Evolutionary conservation across 2,113 vertebrate species (phyloP).

Genomic region (Gallinago paraguaiae): DNA sequence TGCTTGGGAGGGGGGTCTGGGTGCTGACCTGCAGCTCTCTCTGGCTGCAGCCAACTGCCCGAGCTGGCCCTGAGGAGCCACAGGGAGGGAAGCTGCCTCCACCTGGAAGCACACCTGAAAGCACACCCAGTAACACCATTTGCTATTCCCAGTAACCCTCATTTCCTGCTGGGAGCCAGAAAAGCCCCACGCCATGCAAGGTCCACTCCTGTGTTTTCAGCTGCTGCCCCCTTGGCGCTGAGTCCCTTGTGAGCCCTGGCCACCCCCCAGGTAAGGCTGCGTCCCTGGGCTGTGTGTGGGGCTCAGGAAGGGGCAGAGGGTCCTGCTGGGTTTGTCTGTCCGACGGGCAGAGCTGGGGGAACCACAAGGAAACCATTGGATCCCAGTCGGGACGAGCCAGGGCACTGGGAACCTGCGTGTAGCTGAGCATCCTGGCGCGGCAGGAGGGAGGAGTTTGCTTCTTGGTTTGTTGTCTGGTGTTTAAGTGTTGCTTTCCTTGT

Average conservation of each 20-base stretch:
- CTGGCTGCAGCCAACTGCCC: background rate
- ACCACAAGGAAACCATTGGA: background rate
- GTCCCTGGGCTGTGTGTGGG: rapidly evolving
- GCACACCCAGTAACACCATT: rapidly evolving
- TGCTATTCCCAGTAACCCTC: background rate
- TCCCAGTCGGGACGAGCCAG: rapidly evolving
- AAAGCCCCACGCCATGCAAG: rapidly evolving
- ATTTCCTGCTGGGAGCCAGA: background rate
- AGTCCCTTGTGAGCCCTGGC: rapidly evolving
- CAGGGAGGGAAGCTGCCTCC: background rate
- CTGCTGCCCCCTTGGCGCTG: background rate
- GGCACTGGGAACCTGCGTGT: rapidly evolving
- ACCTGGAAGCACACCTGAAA: background rate
- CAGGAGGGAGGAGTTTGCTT: background rate
- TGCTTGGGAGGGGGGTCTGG: background rate
- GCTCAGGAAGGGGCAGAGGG: background rate
- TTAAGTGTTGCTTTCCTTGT: background rate
- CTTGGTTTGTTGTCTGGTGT: background rate
- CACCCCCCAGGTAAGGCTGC: background rate
- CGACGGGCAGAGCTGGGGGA: background rate
- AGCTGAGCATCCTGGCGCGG: background rate
- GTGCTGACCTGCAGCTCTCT: background rate
- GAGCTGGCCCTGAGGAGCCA: background rate
- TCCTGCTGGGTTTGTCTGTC: background rate
- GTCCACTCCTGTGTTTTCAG: rapidly evolving